Base-by-base conservation (phyloP, 2,888 invertebrate genomes). In the Vandiemenella viatica region DNA sequence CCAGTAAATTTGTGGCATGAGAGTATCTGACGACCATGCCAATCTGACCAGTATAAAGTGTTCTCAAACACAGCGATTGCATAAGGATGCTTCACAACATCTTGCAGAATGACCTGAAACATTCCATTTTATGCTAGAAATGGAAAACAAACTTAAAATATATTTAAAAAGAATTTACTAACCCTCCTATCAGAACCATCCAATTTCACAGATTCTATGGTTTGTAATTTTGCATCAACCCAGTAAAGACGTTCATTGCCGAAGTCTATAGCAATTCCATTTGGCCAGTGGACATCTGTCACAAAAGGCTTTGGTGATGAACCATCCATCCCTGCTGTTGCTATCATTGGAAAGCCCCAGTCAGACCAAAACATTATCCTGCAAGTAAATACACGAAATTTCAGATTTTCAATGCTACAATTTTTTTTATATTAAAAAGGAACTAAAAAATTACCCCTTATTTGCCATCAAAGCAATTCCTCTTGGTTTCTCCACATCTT, bases 351-450 rank as follows among this genome's bases (percentile, higher is more conserved):
- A 0, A 65, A 59, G 4, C 86, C 86, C 85, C 88, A 91, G 64
- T 95, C 92, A 1, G 87, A 80, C 92, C 93, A 96, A 67, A 80
- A 95, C 79, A 96, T 83, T 58, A 74, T 68, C 2, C 88, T 88
- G 59, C 45, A 65, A 48, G 26, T 52, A 49, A 50, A 49, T 47
- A 49, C 1, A 10, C 16, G 18, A 5, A 16, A 20, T 43, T 8
- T 4, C 10, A 10, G 19, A 45, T 13, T 16, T 10, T 10, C 10
- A 45, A 19, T n/a, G 5, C 2, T 7, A 37, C 8, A 37, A 37
- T 3, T 1, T 41, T 16, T 42, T 21, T 21, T 40, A 18, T 26
- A 5, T 10, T 2, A 17, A 40, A n/a, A n/a, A 32, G 8, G 4
- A 18, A n/a, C 5, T 5, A 15, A 26, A 45, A 5, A 55, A 61